Evolutionary conservation across 2,888 invertebrate species (phyloP).

Genomic region (Eristalinus sepulchralis): DNA sequence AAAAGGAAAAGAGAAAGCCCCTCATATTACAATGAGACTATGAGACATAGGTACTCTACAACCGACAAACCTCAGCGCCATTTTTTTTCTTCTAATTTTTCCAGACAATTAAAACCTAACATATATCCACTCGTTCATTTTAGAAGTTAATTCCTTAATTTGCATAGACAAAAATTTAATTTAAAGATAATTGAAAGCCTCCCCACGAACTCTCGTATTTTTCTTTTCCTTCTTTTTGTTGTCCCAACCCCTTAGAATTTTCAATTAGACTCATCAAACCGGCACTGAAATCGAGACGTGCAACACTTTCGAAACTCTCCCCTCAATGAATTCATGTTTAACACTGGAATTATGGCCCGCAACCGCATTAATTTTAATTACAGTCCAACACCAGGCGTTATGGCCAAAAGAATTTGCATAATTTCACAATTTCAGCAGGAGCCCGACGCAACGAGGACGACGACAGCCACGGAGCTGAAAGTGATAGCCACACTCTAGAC

Average conservation of each 20-base stretch:
- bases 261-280: not conserved
- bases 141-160: no score
- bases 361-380: slow-evolving; percentile 47
- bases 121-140: no score
- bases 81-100: no score
- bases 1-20: no score
- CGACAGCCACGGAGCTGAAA: not conserved
- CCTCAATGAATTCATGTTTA: slow-evolving; percentile 35
- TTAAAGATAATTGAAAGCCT: not conserved
- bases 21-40: no score
- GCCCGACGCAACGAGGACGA: no score
- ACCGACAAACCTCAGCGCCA: no score
- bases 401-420: slow-evolving; percentile 37
- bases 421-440: slow-evolving; percentile 26
- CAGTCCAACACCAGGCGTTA: slow-evolving; percentile 12
- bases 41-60: no score
- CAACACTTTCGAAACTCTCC: not conserved
- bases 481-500: slow-evolving; percentile 34
- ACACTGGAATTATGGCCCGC: slow-evolving; percentile 36
- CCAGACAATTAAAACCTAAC: no score
- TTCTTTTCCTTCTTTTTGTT: no score
- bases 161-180: not conserved
- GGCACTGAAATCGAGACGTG: not conserved
- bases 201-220: not conserved
- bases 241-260: no score